Evolutionary conservation across 2,888 invertebrate genomes (phyloP), one percentile per base, ranked within the genome.

Genomic region (Tetragnatha montana): DNA sequence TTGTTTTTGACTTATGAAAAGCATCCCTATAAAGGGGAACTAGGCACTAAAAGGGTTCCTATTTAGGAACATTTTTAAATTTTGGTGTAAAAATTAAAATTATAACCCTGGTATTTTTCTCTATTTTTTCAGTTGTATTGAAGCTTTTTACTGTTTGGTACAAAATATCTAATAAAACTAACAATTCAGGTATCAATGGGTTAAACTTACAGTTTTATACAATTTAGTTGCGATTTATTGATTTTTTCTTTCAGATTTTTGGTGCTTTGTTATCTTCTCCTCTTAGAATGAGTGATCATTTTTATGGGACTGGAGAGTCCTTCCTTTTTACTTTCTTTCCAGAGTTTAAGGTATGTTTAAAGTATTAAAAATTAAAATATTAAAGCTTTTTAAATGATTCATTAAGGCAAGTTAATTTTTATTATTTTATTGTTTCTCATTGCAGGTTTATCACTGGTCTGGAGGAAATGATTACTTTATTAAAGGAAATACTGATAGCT

Each of bases 391-490:
- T 68, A 4, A 8, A 17, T 10, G 21, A 71, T n/a, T 21, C 22
- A 7, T 7, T 73, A 21, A 22, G 12, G 21, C 0, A 19, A 3
- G 4, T 60, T 35, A 35, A 79, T 68, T 79, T 21, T 68, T 79
- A 6, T 51, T 83, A 50, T 10, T 21, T 2, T 19, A 51, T 60
- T 14, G n/a, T n/a, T 19, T 60, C 10, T 82, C 68, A 76, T 91
- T 91, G 70, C 96, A 98, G 94, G 96, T 97, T 91, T 99, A 96
- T 95, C 96, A 97, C 93, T 99, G 99, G 99, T 98, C 98, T n/a
- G 99, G 99, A n/a, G 98, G 98, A 93, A 99, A 99, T 94, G 96
- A 98, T 94, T 99, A 98, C 94, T 99, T 99, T 94, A 98, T 99
- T 93, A 98, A 99, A 94, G 99, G 98, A 93, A 98, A 98, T 94